phyloP scores from a whole-genome alignment of 2,888 invertebrate genomes.

The Chironomus riparius region DNA sequence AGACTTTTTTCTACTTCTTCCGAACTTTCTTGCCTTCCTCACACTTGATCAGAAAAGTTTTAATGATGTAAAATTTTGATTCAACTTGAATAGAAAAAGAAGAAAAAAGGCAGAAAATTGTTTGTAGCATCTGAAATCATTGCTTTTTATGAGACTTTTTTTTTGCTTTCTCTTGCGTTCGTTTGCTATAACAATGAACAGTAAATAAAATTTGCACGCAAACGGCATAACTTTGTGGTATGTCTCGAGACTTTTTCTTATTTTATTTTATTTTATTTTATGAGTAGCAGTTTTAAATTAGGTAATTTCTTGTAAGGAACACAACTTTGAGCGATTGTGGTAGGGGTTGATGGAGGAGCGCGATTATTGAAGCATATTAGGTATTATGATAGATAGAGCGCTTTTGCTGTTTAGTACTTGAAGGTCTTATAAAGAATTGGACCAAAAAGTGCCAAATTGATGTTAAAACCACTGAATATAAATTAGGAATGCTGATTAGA shows the following conservation, averaged over 20 bases:
- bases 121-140: conserved; percentile 11
- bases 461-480: no score
- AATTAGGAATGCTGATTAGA: no score
- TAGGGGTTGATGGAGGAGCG: not conserved
- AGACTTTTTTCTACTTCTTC: not conserved
- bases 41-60: not conserved
- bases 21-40: not conserved
- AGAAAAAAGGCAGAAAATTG: not conserved
- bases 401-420: no score
- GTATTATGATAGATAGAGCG: no score
- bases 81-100: not conserved
- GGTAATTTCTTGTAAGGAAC: not conserved
- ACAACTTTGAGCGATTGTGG: not conserved
- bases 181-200: conserved; percentile 6
- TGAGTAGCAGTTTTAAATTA: conserved; percentile 2
- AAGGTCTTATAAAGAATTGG: no score
- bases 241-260: not conserved
- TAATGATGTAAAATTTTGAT: conserved; percentile 5
- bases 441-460: no score
- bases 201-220: conserved; percentile 20
- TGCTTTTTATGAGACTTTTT: conserved; percentile 3
- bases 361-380: no score
- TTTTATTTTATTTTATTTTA: not conserved
- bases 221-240: conserved; percentile 18
- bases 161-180: not conserved